Percentiles rank a stretch among this genome's conserved stretches.
Conservation (phyloP, 1,140 invertebrate species). For the Achatina immaculata region DNA sequence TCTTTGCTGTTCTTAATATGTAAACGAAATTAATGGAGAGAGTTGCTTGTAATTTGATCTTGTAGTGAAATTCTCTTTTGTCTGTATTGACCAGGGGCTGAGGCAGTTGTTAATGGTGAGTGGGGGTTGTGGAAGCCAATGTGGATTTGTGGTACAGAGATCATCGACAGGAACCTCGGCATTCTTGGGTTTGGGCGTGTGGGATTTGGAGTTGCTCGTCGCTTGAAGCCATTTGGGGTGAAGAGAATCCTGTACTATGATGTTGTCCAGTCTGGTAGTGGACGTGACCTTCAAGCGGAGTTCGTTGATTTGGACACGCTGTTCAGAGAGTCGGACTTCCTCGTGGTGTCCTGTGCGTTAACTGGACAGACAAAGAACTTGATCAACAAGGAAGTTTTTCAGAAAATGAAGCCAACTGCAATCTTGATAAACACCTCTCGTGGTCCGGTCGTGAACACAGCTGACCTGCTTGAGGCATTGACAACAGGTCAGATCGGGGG, state of each 20-base stretch:
- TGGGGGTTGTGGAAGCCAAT: constrained; percentile 83
- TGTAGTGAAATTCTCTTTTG: too few species aligned
- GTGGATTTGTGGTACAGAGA: constrained; percentile 88
- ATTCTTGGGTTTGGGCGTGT: constrained; percentile 87
- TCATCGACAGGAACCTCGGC: constrained; percentile 84
- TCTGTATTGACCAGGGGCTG: constrained; percentile 48
- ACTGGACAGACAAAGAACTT: constrained; percentile 49
- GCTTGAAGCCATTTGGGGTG: constrained; percentile 80
- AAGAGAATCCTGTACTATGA: constrained; percentile 80
- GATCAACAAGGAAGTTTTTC: constrained; percentile 53
- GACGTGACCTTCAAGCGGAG: constrained; percentile 77
- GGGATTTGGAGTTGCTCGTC: constrained; percentile 77
- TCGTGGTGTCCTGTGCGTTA: constrained; percentile 63
- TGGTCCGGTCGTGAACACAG: constrained; percentile 65
- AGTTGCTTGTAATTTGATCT: too few species aligned
- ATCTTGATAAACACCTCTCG: constrained; percentile 68
- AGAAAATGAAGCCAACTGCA: constrained; percentile 70
- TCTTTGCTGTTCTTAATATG: too few species aligned
- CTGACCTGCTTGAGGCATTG: constrained; percentile 75
- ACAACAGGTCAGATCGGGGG: constrained; percentile 80
- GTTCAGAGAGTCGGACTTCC: constrained; percentile 61
- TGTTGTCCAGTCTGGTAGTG: constrained; percentile 74
- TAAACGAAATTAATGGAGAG: too few species aligned
- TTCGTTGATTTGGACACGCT: constrained; percentile 75
- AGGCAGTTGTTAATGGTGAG: constrained; percentile 59